These are phyloP conservation scores for Dipodomys stephensi DNA, from an alignment of 2,113 vertebrate species.

Conservation along the genomic window DNA sequence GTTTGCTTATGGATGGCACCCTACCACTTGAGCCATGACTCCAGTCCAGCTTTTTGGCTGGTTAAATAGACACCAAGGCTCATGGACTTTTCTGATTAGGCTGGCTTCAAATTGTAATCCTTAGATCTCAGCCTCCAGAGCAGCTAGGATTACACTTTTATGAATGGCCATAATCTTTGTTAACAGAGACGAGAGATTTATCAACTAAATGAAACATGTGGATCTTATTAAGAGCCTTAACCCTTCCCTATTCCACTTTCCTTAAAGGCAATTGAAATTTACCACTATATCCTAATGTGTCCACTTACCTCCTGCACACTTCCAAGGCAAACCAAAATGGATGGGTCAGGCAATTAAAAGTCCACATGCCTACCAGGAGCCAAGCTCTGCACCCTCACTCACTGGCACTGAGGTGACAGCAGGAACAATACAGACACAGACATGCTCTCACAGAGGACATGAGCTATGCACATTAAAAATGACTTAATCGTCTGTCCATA, in stretches of 20 bases:
- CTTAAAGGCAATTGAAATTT: neutral
- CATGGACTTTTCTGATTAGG: too few species aligned
- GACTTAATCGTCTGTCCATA: neutral
- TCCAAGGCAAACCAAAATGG: neutral
- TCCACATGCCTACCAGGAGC: fast-evolving
- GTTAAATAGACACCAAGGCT: too few species aligned
- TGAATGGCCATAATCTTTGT: too few species aligned
- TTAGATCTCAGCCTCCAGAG: too few species aligned
- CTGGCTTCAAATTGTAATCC: too few species aligned
- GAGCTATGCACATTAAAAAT: neutral
- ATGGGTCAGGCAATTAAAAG: neutral
- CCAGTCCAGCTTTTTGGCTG: too few species aligned
- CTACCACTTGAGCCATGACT: too few species aligned
- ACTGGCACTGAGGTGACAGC: neutral
- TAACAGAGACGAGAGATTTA: neutral
- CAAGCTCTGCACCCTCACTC: neutral
- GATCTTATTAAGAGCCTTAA: neutral
- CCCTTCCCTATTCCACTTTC: neutral
- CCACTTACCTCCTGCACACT: neutral
- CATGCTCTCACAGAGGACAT: neutral
- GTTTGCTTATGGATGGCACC: too few species aligned
- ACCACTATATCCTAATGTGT: fast-evolving
- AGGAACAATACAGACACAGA: neutral
- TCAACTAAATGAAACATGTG: neutral
- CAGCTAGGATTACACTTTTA: too few species aligned